phyloP scores from a whole-genome alignment of 2,797 vertebrate genomes.

The Xenops minutus region DNA sequence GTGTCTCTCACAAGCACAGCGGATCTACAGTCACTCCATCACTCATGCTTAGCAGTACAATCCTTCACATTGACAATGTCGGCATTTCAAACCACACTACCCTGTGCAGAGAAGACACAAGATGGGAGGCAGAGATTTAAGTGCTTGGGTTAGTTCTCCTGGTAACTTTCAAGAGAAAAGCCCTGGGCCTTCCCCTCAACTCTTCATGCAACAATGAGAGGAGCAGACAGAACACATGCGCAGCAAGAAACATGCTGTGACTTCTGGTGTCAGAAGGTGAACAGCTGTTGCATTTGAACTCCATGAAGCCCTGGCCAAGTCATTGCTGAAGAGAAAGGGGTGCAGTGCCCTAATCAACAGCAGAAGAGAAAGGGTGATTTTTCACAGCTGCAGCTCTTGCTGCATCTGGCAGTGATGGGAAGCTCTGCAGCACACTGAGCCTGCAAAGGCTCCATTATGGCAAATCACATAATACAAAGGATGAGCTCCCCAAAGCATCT shows the following conservation, averaged over 20 bases:
- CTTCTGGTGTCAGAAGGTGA: background rate
- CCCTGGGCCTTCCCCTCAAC: background rate
- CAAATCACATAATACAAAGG: background rate
- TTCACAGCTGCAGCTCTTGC: constrained; percentile 36
- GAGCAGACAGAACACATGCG: background rate
- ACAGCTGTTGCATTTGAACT: constrained; percentile 7
- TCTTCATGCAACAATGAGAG: background rate
- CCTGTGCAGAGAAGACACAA: rapidly evolving
- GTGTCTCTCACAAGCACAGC: background rate
- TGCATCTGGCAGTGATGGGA: background rate
- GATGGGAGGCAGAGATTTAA: background rate
- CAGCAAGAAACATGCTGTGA: background rate
- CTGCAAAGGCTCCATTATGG: background rate
- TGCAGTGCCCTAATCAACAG: background rate
- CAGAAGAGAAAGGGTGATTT: constrained; percentile 4
- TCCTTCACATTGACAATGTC: background rate
- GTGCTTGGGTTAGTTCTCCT: background rate
- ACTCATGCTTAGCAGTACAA: background rate
- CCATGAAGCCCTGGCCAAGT: background rate
- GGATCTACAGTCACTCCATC: background rate
- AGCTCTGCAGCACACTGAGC: background rate
- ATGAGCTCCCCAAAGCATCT: background rate
- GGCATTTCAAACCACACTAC: background rate
- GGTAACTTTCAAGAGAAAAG: background rate
- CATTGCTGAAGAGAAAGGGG: background rate